Evolutionary conservation across 2,797 vertebrate species (phyloP), one percentile per base, ranked within the genome.

Genomic region (Nannoperca australis): DNA sequence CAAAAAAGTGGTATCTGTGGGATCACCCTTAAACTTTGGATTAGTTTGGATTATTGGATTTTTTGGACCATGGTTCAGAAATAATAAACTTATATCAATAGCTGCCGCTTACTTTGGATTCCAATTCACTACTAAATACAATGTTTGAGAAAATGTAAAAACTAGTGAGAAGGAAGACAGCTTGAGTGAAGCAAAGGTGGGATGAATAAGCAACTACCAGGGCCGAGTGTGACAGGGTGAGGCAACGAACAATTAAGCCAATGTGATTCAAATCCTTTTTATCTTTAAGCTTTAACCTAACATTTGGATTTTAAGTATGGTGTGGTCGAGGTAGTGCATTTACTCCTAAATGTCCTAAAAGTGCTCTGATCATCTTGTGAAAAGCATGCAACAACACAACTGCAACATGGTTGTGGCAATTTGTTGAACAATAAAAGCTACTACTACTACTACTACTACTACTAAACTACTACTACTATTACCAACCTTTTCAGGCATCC

Each of bases 171-270:
- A 9, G 20, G 18, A 42, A 34, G 32, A 47, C 24, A 42, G 12
- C n/a, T 27, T 72, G 51, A 32, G 27, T 59, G 45, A 53, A 38
- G 50, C 24, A 34, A 8, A 32, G 22, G 40, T 34, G 18, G 63
- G 44, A 68, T 13, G 20, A 64, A 42, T 22, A 70, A 17, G 3
- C 5, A 49, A 62, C 22, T 32, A 69, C 18, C 24, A 32, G 17
- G 22, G 32, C 5, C 8, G 10, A 54, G 15, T 17, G 6, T 47
- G 6, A 55, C 18, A 45, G 36, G 47, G 9, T 34, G 22, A 76
- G 38, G 18, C 62, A 72, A 27, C 34, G 38, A 54, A 49, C 14
- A 62, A 61, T 66, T 24, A 50, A 61, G 65, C 7, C 49, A 53
- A 50, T 15, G 3, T 7, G 9, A 6, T 22, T 30, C 0, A 55